These are phyloP conservation scores for Saccostrea cuccullata DNA, from an alignment of 1,140 invertebrate species.

Conservation along the genomic window DNA sequence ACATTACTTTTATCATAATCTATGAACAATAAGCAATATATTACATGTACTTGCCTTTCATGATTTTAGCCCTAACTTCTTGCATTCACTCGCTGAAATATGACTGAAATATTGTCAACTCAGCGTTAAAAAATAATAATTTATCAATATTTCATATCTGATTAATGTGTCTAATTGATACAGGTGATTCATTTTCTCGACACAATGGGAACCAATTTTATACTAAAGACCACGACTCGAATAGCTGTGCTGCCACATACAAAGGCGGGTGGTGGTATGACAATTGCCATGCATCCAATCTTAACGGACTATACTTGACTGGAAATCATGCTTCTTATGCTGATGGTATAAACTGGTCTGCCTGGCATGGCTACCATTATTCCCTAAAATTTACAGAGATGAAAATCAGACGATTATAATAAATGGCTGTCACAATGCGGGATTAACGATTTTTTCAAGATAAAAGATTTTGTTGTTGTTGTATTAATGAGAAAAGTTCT, in stretches of 20 bases:
- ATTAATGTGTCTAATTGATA: neutral
- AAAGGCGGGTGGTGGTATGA: conserved; percentile 83
- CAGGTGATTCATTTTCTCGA: neutral
- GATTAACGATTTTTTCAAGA: no score
- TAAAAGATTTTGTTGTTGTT: no score
- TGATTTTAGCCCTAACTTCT: neutral
- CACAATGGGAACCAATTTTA: conserved; percentile 82
- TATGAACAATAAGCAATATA: neutral
- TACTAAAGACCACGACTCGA: conserved; percentile 81
- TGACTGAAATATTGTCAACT: no score
- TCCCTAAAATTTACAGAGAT: conserved; percentile 78
- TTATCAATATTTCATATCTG: no score
- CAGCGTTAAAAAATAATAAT: no score
- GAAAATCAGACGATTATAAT: conserved; percentile 72
- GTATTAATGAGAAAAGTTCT: no score
- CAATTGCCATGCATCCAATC: conserved; percentile 82
- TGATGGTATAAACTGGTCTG: conserved; percentile 82
- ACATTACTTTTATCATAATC: neutral
- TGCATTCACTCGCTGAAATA: neutral
- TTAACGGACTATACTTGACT: conserved; percentile 81
- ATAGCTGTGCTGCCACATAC: conserved; percentile 82
- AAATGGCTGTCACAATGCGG: neutral
- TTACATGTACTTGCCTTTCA: neutral
- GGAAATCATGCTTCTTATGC: conserved; percentile 59
- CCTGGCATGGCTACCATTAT: conserved; percentile 80